Evolutionary conservation across 2,888 invertebrate species (phyloP).

Genomic region (Ernsta delagoae): DNA sequence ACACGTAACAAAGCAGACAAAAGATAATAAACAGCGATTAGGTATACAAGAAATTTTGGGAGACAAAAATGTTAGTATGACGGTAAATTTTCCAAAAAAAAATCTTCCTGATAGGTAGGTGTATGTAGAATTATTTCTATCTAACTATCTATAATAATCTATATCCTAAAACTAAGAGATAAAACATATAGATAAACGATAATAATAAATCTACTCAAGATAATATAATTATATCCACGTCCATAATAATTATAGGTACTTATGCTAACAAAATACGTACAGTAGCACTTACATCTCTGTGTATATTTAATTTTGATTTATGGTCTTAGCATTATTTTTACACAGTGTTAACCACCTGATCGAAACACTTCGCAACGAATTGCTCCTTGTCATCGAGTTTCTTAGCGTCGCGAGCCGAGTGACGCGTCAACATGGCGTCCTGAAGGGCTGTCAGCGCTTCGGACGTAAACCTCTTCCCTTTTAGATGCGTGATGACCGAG

Average conservation of each 20-base stretch:
- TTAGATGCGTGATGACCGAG: conserved; percentile 86
- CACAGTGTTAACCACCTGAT: conserved; percentile 85
- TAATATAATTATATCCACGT: conserved; percentile 32
- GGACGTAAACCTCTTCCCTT: conserved; percentile 87
- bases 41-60: conserved; percentile 1
- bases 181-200: conserved; percentile 47
- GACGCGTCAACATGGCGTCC: conserved; percentile 77
- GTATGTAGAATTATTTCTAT: conserved; percentile 4
- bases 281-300: conserved; percentile 46
- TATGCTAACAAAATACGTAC: conserved; percentile 42
- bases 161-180: conserved; percentile 40
- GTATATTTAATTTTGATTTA: background rate
- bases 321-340: conserved; percentile 44
- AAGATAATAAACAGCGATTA: conserved; percentile 13
- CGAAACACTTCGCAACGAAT: conserved; percentile 86
- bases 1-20: conserved; percentile 54
- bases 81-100: background rate
- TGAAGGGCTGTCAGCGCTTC: conserved; percentile 86
- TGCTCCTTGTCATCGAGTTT: conserved; percentile 83
- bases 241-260: conserved; percentile 41
- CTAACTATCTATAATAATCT: conserved; percentile 6
- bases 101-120: background rate
- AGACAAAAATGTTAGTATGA: conserved; percentile 1
- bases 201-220: conserved; percentile 42
- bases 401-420: conserved; percentile 57